phyloP scores from a whole-genome alignment of 2,888 invertebrate genomes.

The Pediacus dermestoides region DNA sequence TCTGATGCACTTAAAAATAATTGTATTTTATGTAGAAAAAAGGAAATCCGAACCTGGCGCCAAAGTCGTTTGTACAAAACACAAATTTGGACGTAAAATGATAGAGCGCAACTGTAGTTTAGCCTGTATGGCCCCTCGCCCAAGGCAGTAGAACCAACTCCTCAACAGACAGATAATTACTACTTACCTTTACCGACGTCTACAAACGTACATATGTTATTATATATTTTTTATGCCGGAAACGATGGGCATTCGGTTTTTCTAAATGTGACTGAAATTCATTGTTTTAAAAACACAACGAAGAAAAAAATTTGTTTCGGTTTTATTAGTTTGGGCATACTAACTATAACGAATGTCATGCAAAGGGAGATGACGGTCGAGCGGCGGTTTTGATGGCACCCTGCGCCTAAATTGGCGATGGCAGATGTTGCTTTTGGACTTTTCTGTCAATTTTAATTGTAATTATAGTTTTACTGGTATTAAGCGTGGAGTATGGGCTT shows the following conservation, averaged over 20 bases:
- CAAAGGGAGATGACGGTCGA: too few species aligned
- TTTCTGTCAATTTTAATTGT: background rate
- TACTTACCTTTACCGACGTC: slow-evolving; percentile 41
- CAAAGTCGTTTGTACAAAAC: slow-evolving; percentile 23
- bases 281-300: slow-evolving; percentile 30
- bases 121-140: slow-evolving; percentile 19
- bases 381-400: slow-evolving; percentile 12
- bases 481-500: too few species aligned
- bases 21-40: too few species aligned
- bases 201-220: slow-evolving; percentile 46
- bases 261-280: slow-evolving; percentile 36
- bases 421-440: background rate
- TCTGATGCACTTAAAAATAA: too few species aligned
- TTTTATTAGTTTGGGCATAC: background rate
- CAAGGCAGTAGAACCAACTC: slow-evolving; percentile 37
- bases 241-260: slow-evolving; percentile 41
- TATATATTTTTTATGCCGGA: slow-evolving; percentile 52
- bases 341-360: too few species aligned
- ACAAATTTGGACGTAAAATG: slow-evolving; percentile 45
- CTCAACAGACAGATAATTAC: slow-evolving; percentile 45
- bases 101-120: slow-evolving; percentile 41
- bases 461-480: slow-evolving; percentile 1
- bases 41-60: slow-evolving; percentile 28
- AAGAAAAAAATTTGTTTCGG: slow-evolving; percentile 14
- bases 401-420: slow-evolving; percentile 3